Conservation (phyloP, 2,797 vertebrate genomes). For the Gastrophryne carolinensis region DNA sequence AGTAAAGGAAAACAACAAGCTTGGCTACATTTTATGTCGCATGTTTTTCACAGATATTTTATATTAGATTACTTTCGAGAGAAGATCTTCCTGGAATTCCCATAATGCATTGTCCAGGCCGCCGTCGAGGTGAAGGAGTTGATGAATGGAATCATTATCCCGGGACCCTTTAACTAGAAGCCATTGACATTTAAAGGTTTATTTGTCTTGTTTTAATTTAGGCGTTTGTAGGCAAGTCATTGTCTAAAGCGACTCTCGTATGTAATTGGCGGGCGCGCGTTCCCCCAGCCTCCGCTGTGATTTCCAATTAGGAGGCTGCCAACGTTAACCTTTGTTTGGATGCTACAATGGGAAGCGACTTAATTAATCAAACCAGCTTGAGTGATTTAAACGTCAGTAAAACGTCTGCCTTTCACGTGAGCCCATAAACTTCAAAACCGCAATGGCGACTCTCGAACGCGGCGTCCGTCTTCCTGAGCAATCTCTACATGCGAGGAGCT, state of each 20-base stretch:
- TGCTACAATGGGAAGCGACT: slow-evolving; percentile 17
- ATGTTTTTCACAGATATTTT: no score
- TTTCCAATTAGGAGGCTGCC: slow-evolving; percentile 39
- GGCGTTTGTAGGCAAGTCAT: slow-evolving; percentile 29
- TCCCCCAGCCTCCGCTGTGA: slow-evolving; percentile 21
- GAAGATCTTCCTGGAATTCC: no score
- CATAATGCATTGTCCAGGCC: neutral
- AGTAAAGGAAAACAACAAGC: no score
- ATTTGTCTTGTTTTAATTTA: slow-evolving; percentile 33
- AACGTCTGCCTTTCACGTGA: slow-evolving; percentile 10
- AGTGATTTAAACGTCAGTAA: slow-evolving; percentile 23
- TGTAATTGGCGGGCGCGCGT: neutral
- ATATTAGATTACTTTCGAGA: no score
- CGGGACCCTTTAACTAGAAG: neutral
- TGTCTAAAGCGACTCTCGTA: slow-evolving; percentile 31
- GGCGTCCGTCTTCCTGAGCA: slow-evolving; percentile 41
- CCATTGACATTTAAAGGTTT: slow-evolving; percentile 36
- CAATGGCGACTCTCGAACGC: slow-evolving; percentile 20
- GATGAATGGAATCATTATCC: neutral
- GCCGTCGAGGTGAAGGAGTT: neutral
- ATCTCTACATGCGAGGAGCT: slow-evolving; percentile 51
- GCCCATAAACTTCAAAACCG: slow-evolving; percentile 13
- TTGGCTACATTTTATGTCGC: no score
- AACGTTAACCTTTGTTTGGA: slow-evolving; percentile 40
- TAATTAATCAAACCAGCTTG: slow-evolving; percentile 33